These are phyloP conservation scores for Taxidea taxus DNA, from an alignment of 2,113 vertebrate species.

Conservation along the genomic window DNA sequence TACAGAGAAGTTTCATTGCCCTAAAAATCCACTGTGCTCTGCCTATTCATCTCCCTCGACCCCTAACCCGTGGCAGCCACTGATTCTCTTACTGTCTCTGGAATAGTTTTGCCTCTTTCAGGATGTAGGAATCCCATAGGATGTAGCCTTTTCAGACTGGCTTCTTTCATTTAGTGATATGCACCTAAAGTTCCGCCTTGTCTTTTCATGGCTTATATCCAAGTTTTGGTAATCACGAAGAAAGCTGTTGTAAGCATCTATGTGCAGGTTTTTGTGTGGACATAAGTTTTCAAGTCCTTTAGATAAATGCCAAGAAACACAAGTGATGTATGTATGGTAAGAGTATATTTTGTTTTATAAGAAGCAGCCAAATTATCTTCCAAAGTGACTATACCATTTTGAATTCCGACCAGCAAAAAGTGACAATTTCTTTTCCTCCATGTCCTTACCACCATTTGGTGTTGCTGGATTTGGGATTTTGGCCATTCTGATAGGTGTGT, in stretches of 20 bases:
- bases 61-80: accelerated
- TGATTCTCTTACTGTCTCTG: not conserved
- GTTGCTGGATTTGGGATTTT: not conserved
- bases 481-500: not conserved
- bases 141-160: not conserved
- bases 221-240: not conserved
- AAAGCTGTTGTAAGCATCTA: not conserved
- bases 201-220: not conserved
- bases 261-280: not conserved
- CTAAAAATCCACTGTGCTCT: not conserved
- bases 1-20: not conserved
- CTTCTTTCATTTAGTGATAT: not conserved
- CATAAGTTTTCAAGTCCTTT: not conserved
- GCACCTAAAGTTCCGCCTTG: not conserved
- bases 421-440: not conserved
- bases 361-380: not conserved
- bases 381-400: not conserved
- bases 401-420: not conserved
- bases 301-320: not conserved
- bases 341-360: not conserved
- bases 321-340: not conserved
- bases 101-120: not conserved
- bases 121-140: not conserved
- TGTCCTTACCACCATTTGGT: not conserved
- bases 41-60: too few relatives aligned